Base-by-base conservation (phyloP, 2,888 invertebrate species). In the Temnothorax rugatulus region DNA sequence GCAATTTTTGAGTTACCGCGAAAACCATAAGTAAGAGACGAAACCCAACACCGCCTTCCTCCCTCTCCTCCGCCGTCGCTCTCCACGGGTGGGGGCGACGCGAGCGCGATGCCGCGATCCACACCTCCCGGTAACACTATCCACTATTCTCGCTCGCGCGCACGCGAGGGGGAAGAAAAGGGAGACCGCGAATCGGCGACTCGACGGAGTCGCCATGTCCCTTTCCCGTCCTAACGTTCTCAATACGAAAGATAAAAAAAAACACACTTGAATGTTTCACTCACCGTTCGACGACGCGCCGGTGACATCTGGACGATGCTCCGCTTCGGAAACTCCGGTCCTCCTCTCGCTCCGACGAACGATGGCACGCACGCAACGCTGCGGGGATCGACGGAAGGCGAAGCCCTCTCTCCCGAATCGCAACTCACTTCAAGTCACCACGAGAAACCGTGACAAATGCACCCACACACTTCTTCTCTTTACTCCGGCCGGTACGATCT, bases 351-450 rank as follows among this genome's bases (percentile, higher is more conserved):
- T 15, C 11, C 44, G 59, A n/a, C 18, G 74, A 8, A 34, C 4
- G 52, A 15, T 18, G 15, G 25, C 13, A 34, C 73, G 8, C 34
- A 34, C 34, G 57, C 54, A 34, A 34, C 13, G 47, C 11, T 2
- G 25, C 57, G 4, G 54, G 34, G 8, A 18, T 13, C 73, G 38
- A 9, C 15, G 61, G n/a, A 41, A 21, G n/a, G 13, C 21, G 34
- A 9, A 21, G 38, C 15, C 25, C n/a, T 5, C n/a, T 5, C 85
- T 83, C 76, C 25, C 21, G 18, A 59, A 21, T 29, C 59, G 57
- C 69, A 54, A 74, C 82, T 84, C 88, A 87, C 90, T 86, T 83
- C 75, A 54, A 88, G 90, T 88, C 90, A 90, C 87, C 85, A 90
- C 89, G 44, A 41, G 41, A 15, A 66, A 66, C 44, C 44, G 89